Base-by-base conservation (phyloP, 1,140 invertebrate genomes). In the Aphidius ervi region DNA sequence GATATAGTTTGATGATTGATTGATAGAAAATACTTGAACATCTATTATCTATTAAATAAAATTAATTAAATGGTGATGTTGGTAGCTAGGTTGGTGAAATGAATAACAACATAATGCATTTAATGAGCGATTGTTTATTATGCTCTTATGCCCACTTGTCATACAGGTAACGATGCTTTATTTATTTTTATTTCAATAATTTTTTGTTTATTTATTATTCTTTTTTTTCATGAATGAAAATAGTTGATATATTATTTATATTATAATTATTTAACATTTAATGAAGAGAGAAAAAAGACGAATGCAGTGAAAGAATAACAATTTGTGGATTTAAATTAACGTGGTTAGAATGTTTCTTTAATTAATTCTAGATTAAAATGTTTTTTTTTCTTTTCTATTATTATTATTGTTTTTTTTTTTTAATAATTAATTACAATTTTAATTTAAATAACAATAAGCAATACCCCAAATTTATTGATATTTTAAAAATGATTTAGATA, bases 41-140 rank as follows among this genome's bases (percentile, higher is more conserved):
- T 16, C 16, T 16, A 16, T 16, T 31, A 31, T 31, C 2, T 31
- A 31, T 31, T 63, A 56, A 59, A 65, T 16, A 62, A 63, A 69
- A 70, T 65, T 64, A 63, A 75, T 75, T 64, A 69, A 72, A 67
- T 31, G 23, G 16, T 16, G 69, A 70, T 72, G 68, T 63, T 70
- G 71, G 76, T 77, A 72, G 74, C 73, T 63, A 71, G 78, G 77
- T 79, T 54, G 49, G 75, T 79, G 78, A 81, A 81, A 81, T 81
- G 78, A 81, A 79, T 70, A 81, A 81, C 78, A 81, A 81, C 78
- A 79, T 70, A 78, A 81, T 79, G 77, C 78, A 81, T 79, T 80
- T 81, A 79, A 81, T 81, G 78, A 79, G 78, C 77, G 78, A 80
- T 78, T 80, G 77, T 79, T 80, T 80, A 80, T 80, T 80, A 79